phyloP scores from a whole-genome alignment of 92 coral and sea anemone species.

The Phenganax marumi region DNA sequence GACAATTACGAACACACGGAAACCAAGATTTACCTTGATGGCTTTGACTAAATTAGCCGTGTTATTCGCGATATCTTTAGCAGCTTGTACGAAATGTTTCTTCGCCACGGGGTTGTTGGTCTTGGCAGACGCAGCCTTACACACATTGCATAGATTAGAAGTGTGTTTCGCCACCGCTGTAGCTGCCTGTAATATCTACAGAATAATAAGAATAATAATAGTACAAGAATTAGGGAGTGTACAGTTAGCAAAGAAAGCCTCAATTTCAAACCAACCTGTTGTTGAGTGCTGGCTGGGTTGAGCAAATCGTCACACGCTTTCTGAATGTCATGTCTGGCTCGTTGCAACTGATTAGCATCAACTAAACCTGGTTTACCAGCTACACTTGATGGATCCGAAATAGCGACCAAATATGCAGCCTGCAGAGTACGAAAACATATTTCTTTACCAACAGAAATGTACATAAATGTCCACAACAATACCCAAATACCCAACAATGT shows the following conservation, averaged over 20 bases:
- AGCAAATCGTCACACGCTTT: constrained; percentile 83
- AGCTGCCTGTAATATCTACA: constrained; percentile 85
- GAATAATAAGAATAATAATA: neutral
- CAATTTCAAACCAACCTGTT: constrained; percentile 60
- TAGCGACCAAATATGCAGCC: constrained; percentile 98
- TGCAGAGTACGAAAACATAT: constrained; percentile 16
- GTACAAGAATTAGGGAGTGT: neutral
- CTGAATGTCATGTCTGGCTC: constrained; percentile 84
- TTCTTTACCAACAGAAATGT: neutral
- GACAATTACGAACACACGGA: neutral
- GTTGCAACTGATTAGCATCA: constrained; percentile 86
- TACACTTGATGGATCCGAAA: constrained; percentile 95
- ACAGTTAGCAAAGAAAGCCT: neutral
- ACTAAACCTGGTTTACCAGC: constrained; percentile 97
- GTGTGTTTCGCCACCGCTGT: constrained; percentile 98
- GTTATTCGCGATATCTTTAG: constrained; percentile 98
- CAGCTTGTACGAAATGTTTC: constrained; percentile 97
- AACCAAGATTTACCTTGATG: constrained; percentile 68
- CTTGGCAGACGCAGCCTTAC: constrained; percentile 96
- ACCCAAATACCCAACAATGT: too few relatives aligned
- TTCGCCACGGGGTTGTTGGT: constrained; percentile 90
- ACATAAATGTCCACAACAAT: too few relatives aligned
- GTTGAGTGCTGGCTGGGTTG: constrained; percentile 85
- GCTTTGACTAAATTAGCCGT: constrained; percentile 89
- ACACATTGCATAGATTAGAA: constrained; percentile 95